Percentiles rank a stretch among this genome's conserved stretches.
Evolutionary conservation across 2,113 vertebrate genomes (phyloP).

Genomic region (Erythrolamprus reginae): DNA sequence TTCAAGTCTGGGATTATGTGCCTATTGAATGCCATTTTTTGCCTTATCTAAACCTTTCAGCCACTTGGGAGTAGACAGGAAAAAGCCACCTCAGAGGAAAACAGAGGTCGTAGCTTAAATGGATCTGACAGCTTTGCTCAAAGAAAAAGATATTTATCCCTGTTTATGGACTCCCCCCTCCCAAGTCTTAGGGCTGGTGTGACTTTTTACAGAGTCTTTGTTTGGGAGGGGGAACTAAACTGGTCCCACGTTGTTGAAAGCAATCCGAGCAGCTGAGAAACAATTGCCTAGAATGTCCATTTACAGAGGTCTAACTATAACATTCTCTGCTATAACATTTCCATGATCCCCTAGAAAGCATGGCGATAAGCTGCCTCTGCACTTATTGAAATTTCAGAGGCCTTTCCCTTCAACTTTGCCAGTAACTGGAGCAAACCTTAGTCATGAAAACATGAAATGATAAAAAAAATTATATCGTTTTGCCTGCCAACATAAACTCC

Average conservation of each 20-base stretch:
- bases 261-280: slow-evolving; percentile 57
- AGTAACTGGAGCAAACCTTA: slow-evolving; percentile 22
- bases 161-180: slow-evolving; percentile 65
- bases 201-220: slow-evolving; percentile 67
- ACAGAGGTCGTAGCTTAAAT: slow-evolving; percentile 61
- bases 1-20: slow-evolving; percentile 43
- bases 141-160: slow-evolving; percentile 68
- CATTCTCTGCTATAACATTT: slow-evolving; percentile 42
- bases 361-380: background rate
- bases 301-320: background rate
- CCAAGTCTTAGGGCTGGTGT: slow-evolving; percentile 68
- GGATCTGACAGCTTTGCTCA: slow-evolving; percentile 65
- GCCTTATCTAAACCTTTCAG: slow-evolving; percentile 69
- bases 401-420: slow-evolving; percentile 9
- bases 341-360: slow-evolving; percentile 45
- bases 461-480: background rate
- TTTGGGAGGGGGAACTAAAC: slow-evolving; percentile 43
- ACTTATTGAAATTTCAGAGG: background rate
- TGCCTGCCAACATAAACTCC: slow-evolving; percentile 27
- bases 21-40: slow-evolving; percentile 51
- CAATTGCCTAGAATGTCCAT: slow-evolving; percentile 33
- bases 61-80: slow-evolving; percentile 65
- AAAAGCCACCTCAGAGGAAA: slow-evolving; percentile 61
- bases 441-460: background rate
- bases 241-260: slow-evolving; percentile 41